These are phyloP conservation scores for Ranitomeya variabilis DNA, from an alignment of 2,113 vertebrate species.

Conservation along the genomic window DNA sequence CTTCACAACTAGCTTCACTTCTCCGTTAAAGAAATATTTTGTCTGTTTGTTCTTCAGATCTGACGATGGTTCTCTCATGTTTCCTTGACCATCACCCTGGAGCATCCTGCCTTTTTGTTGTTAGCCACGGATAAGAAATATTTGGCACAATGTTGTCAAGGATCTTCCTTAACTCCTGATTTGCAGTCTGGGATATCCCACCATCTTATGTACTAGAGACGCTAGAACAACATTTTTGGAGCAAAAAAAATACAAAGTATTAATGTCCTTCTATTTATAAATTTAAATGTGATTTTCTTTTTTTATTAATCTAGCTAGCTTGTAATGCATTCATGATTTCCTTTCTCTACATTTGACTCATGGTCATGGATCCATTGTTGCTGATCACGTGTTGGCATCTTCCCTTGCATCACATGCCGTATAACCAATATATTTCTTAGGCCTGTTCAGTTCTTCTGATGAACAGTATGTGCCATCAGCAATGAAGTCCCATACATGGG, in stretches of 20 bases:
- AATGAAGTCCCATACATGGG: too few relatives aligned
- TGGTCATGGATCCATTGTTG: too few relatives aligned
- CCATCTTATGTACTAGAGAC: constrained; percentile 5
- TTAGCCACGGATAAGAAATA: constrained; percentile 37
- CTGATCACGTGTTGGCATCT: too few relatives aligned
- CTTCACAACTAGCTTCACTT: constrained; percentile 15
- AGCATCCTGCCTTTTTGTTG: constrained; percentile 22
- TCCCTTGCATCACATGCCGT: too few relatives aligned
- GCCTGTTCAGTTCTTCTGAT: too few relatives aligned
- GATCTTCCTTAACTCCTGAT: constrained; percentile 11
- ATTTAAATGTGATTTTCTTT: too few relatives aligned
- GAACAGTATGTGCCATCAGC: too few relatives aligned
- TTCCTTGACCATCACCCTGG: not conserved
- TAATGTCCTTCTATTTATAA: not conserved
- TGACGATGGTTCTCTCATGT: constrained; percentile 16
- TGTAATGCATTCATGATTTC: too few relatives aligned
- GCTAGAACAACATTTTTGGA: not conserved
- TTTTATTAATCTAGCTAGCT: too few relatives aligned
- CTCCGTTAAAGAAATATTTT: constrained; percentile 32
- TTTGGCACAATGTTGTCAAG: constrained; percentile 42
- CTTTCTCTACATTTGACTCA: too few relatives aligned
- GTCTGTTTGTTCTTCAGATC: constrained; percentile 37
- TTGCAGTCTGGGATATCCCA: constrained; percentile 5
- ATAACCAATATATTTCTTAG: too few relatives aligned
- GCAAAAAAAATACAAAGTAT: not conserved